These are phyloP conservation scores for Polyploca ridens DNA, from an alignment of 2,888 invertebrate genomes.

Conservation along the genomic window DNA sequence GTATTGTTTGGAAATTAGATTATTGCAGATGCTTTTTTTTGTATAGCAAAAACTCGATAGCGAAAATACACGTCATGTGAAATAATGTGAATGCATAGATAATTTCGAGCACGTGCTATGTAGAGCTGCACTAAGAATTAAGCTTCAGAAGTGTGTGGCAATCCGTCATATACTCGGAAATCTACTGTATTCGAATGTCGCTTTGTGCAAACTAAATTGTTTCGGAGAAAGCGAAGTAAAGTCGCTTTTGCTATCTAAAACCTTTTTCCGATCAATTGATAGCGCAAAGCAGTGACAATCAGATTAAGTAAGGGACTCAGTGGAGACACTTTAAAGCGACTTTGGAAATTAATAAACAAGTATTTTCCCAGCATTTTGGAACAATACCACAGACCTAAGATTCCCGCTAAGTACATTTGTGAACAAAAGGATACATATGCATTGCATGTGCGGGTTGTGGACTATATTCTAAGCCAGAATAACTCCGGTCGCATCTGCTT, in stretches of 20 bases:
- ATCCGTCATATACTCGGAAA: background rate
- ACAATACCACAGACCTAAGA: background rate
- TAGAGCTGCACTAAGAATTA: background rate
- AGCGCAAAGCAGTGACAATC: background rate
- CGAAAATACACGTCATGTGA: no score
- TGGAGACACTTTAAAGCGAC: background rate
- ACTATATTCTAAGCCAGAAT: constrained; percentile 2
- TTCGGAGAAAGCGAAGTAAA: background rate
- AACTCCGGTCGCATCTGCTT: constrained; percentile 2
- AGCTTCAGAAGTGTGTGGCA: background rate
- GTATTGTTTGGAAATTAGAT: no score
- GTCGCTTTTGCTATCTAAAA: background rate
- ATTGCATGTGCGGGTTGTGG: background rate
- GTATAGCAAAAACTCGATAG: no score
- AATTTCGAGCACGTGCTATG: no score
- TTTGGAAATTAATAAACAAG: background rate
- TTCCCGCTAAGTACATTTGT: background rate
- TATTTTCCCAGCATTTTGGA: background rate
- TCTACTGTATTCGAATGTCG: background rate
- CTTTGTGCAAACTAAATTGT: background rate
- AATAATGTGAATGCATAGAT: no score
- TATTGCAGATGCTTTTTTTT: no score
- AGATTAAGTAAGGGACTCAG: background rate
- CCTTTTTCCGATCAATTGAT: background rate
- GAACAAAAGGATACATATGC: background rate